Percentiles rank a stretch among this genome's conserved stretches.
Evolutionary conservation across 2,113 vertebrate genomes (phyloP).

Genomic region (Cyanistes caeruleus): DNA sequence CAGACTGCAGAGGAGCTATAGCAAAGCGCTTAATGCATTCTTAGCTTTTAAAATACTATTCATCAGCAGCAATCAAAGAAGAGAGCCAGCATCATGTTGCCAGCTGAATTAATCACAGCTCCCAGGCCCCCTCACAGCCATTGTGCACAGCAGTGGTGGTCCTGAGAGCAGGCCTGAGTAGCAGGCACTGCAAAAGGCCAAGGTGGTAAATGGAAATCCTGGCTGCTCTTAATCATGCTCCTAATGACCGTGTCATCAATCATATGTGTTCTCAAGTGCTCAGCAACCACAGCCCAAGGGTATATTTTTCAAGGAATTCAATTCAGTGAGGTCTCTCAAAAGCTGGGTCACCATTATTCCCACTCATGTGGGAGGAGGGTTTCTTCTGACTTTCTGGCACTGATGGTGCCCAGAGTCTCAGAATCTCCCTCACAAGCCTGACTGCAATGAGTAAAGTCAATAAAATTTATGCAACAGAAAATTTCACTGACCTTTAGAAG

Average conservation of each 20-base stretch:
- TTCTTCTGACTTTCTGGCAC: background rate
- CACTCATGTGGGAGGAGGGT: background rate
- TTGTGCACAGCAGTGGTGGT: slow-evolving; percentile 8
- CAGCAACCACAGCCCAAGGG: slow-evolving; percentile 49
- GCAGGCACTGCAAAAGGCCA: slow-evolving; percentile 41
- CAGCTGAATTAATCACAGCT: slow-evolving; percentile 49
- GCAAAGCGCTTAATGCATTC: slow-evolving; percentile 48
- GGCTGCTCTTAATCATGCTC: slow-evolving; percentile 53
- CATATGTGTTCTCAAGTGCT: slow-evolving; percentile 31
- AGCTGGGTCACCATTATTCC: slow-evolving; percentile 38
- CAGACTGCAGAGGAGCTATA: background rate
- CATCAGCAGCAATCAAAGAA: slow-evolving; percentile 55
- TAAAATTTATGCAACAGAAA: slow-evolving; percentile 22
- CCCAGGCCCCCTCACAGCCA: background rate
- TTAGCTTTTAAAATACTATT: slow-evolving; percentile 61
- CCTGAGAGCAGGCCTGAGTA: background rate
- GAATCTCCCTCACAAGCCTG: background rate
- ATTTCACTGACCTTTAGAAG: slow-evolving; percentile 45
- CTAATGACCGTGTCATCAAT: slow-evolving; percentile 49
- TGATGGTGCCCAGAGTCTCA: background rate
- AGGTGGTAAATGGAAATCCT: slow-evolving; percentile 62
- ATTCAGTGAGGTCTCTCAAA: slow-evolving; percentile 19
- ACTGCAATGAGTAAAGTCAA: background rate
- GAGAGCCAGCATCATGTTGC: slow-evolving; percentile 32
- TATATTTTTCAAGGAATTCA: slow-evolving; percentile 38